A percentile compares a stretch with the other conserved stretches of the same genome.
Evolutionary conservation across 30 jellyfish, hydroid and myxozoan species (phyloP).

Genomic region (Catostylus mosaicus): DNA sequence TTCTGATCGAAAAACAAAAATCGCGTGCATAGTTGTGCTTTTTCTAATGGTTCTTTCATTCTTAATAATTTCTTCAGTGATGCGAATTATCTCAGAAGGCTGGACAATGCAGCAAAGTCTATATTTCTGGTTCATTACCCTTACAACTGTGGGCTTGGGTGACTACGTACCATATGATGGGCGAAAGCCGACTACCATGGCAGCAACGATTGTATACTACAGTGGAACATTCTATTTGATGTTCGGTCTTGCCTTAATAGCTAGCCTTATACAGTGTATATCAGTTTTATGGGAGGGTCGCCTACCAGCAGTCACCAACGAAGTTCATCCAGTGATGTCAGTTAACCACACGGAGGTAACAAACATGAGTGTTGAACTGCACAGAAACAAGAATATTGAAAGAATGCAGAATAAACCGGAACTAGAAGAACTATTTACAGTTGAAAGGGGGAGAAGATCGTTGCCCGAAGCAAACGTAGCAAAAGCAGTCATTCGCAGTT

Average conservation of each 20-base stretch:
- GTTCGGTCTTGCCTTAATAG: constrained; percentile 68
- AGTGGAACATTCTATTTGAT: constrained; percentile 64
- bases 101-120: constrained; percentile 61
- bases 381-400: too few species aligned
- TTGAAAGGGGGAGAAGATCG: background rate
- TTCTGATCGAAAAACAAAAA: constrained; percentile 21
- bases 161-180: constrained; percentile 74
- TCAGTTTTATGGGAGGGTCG: constrained; percentile 61
- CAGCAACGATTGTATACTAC: constrained; percentile 37
- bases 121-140: constrained; percentile 68
- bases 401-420: background rate
- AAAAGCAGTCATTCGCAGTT: background rate
- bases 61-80: constrained; percentile 26
- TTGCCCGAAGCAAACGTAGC: background rate
- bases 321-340: background rate
- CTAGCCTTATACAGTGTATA: constrained; percentile 57
- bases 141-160: constrained; percentile 69
- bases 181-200: constrained; percentile 32
- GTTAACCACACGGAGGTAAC: background rate
- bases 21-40: constrained; percentile 41
- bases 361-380: background rate
- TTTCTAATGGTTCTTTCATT: constrained; percentile 18
- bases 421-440: background rate
- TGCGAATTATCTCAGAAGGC: constrained; percentile 51
- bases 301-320: constrained; percentile 36